Conservation (phyloP, 2,113 vertebrate species). For the Equus przewalskii region DNA sequence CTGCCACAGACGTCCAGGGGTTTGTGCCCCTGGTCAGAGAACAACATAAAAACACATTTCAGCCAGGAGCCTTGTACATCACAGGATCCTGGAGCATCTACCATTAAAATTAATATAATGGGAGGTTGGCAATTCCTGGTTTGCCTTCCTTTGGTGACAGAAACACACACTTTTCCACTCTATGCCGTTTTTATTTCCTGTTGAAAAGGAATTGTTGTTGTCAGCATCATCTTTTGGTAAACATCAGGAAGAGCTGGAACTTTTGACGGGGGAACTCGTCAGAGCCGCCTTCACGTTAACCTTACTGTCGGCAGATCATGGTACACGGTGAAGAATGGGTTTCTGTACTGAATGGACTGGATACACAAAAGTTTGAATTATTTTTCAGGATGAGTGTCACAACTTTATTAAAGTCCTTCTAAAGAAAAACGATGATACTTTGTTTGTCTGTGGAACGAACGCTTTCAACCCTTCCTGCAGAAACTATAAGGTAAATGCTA, state of each 20-base stretch:
- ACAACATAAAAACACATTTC: conserved; percentile 68
- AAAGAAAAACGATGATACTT: conserved; percentile 95
- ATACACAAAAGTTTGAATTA: conserved; percentile 65
- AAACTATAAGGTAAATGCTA: conserved; percentile 94
- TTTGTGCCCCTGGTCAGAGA: conserved; percentile 32
- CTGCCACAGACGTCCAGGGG: background rate
- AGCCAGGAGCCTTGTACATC: background rate
- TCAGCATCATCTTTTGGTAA: background rate
- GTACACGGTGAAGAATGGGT: conserved; percentile 29
- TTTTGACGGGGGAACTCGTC: background rate
- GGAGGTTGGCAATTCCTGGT: background rate
- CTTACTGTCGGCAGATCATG: background rate
- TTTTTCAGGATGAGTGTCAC: conserved; percentile 97
- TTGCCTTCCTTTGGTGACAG: background rate
- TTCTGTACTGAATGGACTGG: background rate
- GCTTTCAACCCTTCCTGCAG: conserved; percentile 98
- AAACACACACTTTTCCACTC: background rate
- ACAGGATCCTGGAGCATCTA: conserved; percentile 29
- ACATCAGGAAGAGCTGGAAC: background rate
- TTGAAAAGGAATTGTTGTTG: conserved; percentile 14
- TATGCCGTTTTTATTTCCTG: conserved; percentile 51
- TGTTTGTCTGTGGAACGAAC: conserved; percentile 99
- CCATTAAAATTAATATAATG: conserved; percentile 32
- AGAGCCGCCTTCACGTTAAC: conserved; percentile 48
- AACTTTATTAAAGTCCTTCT: conserved; percentile 99